Percentiles rank a stretch among this genome's conserved stretches.
phyloP scores from a whole-genome alignment of 2,113 vertebrate genomes.

The Eonycteris spelaea region DNA sequence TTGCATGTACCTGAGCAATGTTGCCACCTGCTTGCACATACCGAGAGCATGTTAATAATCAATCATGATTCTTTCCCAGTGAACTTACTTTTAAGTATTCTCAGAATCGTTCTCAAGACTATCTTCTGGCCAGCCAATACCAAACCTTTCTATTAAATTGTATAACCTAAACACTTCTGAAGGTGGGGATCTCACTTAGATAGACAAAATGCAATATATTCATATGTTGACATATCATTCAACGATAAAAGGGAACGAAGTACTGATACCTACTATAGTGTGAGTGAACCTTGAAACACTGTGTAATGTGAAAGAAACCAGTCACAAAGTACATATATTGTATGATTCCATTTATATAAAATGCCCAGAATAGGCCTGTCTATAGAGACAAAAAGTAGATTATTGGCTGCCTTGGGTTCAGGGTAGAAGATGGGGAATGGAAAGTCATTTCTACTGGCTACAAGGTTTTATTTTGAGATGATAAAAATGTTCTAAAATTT shows the following conservation, averaged over 20 bases:
- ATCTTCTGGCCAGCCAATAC: background rate
- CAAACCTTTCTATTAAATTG: background rate
- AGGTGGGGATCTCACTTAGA: background rate
- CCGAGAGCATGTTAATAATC: background rate
- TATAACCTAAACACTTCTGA: background rate
- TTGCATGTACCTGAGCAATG: background rate
- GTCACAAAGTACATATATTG: background rate
- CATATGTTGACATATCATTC: background rate
- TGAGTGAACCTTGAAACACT: background rate
- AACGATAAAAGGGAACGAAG: background rate
- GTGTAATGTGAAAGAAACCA: background rate
- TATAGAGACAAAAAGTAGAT: background rate
- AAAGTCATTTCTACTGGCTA: background rate
- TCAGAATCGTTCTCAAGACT: background rate
- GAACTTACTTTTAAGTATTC: background rate
- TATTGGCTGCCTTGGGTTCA: background rate
- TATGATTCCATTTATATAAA: background rate
- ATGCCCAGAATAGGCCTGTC: background rate
- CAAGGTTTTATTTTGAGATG: background rate
- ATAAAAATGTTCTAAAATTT: background rate
- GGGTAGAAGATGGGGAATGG: background rate
- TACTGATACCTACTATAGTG: background rate
- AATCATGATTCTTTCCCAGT: background rate
- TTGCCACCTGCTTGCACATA: background rate
- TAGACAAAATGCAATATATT: background rate